Percentiles rank a stretch among this genome's conserved stretches.
Conservation (phyloP, 2,888 invertebrate species). For the Candidula unifasciata region DNA sequence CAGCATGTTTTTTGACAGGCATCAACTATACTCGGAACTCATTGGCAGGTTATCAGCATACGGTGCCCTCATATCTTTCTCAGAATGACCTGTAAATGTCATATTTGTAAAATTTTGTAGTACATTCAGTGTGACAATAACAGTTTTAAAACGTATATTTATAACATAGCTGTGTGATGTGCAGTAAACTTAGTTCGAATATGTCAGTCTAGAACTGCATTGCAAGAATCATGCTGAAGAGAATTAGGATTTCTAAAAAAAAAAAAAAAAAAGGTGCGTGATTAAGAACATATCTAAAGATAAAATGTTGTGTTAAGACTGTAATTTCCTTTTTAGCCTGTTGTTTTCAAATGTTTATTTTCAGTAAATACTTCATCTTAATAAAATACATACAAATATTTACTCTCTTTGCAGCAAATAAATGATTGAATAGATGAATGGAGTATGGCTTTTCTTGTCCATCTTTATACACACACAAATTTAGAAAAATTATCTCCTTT, state of each 20-base stretch:
- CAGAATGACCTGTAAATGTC: no score
- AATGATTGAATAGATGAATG: slow-evolving; percentile 1
- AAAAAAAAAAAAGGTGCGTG: background rate
- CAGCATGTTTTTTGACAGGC: no score
- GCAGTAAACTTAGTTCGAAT: no score
- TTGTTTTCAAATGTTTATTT: background rate
- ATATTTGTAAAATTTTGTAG: no score
- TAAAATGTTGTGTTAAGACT: background rate
- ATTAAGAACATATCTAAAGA: background rate
- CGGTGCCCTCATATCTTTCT: no score
- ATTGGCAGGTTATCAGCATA: background rate
- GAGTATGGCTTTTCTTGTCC: background rate
- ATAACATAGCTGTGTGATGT: background rate
- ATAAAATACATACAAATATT: background rate
- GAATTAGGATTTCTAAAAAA: background rate
- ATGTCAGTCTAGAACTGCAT: no score
- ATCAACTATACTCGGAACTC: no score
- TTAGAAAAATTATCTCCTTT: background rate
- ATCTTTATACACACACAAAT: background rate
- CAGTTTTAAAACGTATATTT: background rate
- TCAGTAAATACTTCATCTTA: slow-evolving; percentile 16
- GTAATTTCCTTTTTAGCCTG: no score
- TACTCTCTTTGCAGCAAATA: slow-evolving; percentile 1
- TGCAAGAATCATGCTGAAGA: background rate
- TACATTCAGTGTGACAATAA: background rate